Evolutionary conservation across 1,140 invertebrate genomes (phyloP).

Genomic region (Drosophila burlai): DNA sequence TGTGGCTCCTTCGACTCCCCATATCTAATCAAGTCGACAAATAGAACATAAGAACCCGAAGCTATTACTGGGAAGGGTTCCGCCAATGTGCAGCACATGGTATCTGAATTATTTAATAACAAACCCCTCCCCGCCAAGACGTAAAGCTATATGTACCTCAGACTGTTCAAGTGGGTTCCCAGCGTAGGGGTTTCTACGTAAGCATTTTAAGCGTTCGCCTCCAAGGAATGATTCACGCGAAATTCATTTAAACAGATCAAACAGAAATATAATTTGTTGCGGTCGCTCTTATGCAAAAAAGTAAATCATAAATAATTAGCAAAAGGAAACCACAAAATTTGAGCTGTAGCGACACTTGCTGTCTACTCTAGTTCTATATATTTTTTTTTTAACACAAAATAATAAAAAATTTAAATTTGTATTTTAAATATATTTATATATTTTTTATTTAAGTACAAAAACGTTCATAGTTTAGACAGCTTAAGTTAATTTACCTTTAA

Average conservation of each 20-base stretch:
- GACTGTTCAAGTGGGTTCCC: slow-evolving; percentile 51
- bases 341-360: slow-evolving; percentile 21
- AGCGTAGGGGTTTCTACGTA: slow-evolving; percentile 15
- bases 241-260: slow-evolving; percentile 54
- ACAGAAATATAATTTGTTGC: slow-evolving; percentile 35
- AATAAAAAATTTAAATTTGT: too few relatives aligned
- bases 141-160: neutral
- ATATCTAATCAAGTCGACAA: slow-evolving; percentile 72
- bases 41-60: slow-evolving; percentile 59
- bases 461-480: too few relatives aligned
- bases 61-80: slow-evolving; percentile 60
- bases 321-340: slow-evolving; percentile 13
- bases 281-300: neutral
- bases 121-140: slow-evolving; percentile 13
- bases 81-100: slow-evolving; percentile 18
- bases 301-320: slow-evolving; percentile 29
- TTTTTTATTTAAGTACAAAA: too few relatives aligned
- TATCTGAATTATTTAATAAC: slow-evolving; percentile 49
- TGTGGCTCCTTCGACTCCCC: slow-evolving; percentile 23
- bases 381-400: neutral
- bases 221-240: slow-evolving; percentile 52
- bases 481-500: too few relatives aligned
- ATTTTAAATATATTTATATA: too few relatives aligned
- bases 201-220: slow-evolving; percentile 19
- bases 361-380: neutral